Evolutionary conservation across 2,797 vertebrate species (phyloP).

Genomic region (Chaetophractus vellerosus): DNA sequence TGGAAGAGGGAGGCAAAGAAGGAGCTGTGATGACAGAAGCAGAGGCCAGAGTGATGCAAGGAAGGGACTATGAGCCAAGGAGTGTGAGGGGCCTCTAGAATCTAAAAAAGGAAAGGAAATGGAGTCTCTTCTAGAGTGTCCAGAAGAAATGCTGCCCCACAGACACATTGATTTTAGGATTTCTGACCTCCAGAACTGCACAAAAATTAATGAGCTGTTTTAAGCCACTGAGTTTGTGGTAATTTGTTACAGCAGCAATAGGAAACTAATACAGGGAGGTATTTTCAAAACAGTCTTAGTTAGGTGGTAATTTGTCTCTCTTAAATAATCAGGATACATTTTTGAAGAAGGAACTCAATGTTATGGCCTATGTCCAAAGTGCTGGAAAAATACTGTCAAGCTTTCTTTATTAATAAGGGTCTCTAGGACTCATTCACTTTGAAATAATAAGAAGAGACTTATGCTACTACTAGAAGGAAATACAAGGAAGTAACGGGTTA

Average conservation of each 20-base stretch:
- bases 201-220: not conserved
- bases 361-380: not conserved
- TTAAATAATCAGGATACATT: not conserved
- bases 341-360: not conserved
- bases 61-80: not conserved
- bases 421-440: not conserved
- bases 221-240: not conserved
- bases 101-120: no score
- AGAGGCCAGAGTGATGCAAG: not conserved
- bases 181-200: not conserved
- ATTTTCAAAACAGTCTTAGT: no score
- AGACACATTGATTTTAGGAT: not conserved
- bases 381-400: not conserved
- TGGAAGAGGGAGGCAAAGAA: not conserved
- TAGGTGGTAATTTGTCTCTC: not conserved
- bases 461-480: not conserved
- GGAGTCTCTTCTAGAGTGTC: not conserved
- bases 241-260: not conserved
- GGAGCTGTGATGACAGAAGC: not conserved
- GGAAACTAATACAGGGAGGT: not conserved
- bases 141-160: not conserved
- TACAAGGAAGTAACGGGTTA: not conserved
- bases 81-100: no score
- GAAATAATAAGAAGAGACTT: not conserved
- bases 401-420: not conserved